Base-by-base conservation (phyloP, 2,888 invertebrate genomes). In the Dryomyza anilis region DNA sequence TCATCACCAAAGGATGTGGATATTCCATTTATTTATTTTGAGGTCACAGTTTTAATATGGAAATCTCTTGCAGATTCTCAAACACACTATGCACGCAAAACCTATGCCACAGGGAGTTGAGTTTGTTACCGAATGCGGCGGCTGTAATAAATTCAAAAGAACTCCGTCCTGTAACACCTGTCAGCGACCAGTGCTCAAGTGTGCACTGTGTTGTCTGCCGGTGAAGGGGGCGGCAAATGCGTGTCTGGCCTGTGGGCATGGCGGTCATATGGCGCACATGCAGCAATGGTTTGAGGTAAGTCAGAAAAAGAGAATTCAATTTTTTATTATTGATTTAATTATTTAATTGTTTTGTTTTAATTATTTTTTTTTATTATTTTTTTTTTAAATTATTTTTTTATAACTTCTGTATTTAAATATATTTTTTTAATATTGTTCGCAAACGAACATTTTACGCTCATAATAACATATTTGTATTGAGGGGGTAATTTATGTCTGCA, bases 221-320 rank as follows among this genome's bases (percentile, higher is more conserved):
- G 95, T 96, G 30, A 89, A 91, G 84, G 96, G 92, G 2, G 88
- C 89, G 1, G 91, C 94, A 59, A 92, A 91, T 80, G 93, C 93
- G 73, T 98, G 97, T 83, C 85, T 93, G 61, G 86, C 90, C 68
- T 98, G 98, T 84, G 95, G 95, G 0, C 98, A 98, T 83, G 96
- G 96, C 2, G 97, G 96, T 0, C 97, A 98, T 82, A 89, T 92
- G 2, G 83, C 85, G 56, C 96, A 96, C 82, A 88, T 97, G 85
- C 85, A 89, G 73, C 86, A 89, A 61, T 97, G 97, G 97, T 92
- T 93, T 81, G 83, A 80, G 72, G 83, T 82, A 55, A n/a, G n/a
- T n/a, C n/a, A n/a, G n/a, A n/a, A n/a, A n/a, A n/a, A n/a, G n/a
- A n/a, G n/a, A n/a, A n/a, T n/a, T n/a, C n/a, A n/a, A n/a, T n/a